Base-by-base conservation (phyloP, 1,140 invertebrate genomes). In the Nephila pilipes region DNA sequence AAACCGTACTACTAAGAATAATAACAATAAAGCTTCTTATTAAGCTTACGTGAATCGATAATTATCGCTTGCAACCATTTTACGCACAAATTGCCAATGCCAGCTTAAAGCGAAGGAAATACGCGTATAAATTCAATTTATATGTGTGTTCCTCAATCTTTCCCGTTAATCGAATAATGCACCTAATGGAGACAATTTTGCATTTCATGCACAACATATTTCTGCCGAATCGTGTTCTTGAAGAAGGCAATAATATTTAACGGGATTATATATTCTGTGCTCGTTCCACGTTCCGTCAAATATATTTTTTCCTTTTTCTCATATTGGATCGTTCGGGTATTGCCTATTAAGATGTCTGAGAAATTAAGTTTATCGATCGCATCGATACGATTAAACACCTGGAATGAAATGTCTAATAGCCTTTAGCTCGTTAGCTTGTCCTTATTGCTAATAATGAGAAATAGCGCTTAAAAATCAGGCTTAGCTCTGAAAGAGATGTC, bases 211-310 rank as follows among this genome's bases (percentile, higher is more conserved):
- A 32, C 58, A 58, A 69, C 65, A 58, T 90, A 80, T 80, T 90
- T 90, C 69, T 80, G 88, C 88, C 80, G 88, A 90, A 80, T 90
- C n/a, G 69, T 58, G 32, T 80, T 54, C 88, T 79, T n/a, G 54
- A 88, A 90, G 88, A 79, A 46, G 46, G 14, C 80, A 80, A 88
- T 88, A 88, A 88, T 54, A 75, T 88, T 88, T 80, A 90, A 80
- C 46, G 32, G 69, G 75, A 80, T 90, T 90, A 90, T 57, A 46
- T 25, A 38, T 63, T 83, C 18, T 38, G 22, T 3, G 16, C n/a
- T 60, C 36, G 57, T 29, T 38, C 29, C 29, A n/a, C 57, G 85
- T 38, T 60, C 63, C 54, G 54, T 25, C 87, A 18, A 5, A 38
- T 22, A 32, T 87, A 75, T 54, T 88, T 88, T 75, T 25, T 69